Base-by-base conservation (phyloP, 1,140 invertebrate genomes). In the Holcopasites calliopsidis region DNA sequence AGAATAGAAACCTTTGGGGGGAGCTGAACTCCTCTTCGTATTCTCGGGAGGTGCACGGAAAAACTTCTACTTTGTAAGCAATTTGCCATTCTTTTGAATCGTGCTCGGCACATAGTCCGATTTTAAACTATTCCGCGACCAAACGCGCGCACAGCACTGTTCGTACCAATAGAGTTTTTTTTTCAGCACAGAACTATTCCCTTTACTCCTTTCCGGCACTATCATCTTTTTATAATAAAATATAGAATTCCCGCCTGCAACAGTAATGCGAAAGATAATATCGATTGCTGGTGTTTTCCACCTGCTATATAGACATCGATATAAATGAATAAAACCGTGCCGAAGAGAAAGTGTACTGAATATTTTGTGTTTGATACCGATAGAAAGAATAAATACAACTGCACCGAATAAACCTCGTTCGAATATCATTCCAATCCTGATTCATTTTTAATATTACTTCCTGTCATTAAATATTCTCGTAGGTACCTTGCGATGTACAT, bases 81-180 rank as follows among this genome's bases (percentile, higher is more conserved):
- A 65, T 65, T 65, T 65, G 62, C 62, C 49, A 65, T 65, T 65
- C 62, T 65, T 50, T 65, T 50, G 62, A 65, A 65, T 65, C 44
- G 62, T 65, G 44, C 62, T 23, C 62, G 47, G 62, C 62, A 38
- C 62, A 33, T 21, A 38, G 44, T 49, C 62, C 2, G 31, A 50
- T 65, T 65, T 49, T 50, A 65, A 65, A 42, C 44, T 35, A 50
- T 35, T 50, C 62, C 3, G 35, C 21, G 21, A 13, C 44, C 23
- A 16, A 16, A 33, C 33, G 62, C 31, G n/a, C 26, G 44, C 62
- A 50, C 35, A 65, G n/a, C 35, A 26, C 28, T 35, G 62, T 50
- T 65, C 35, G 50, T 65, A 49, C 13, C 28, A 50, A 35, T 4
- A 65, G 35, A 13, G 31, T 35, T 35, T 18, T 16, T n/a, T 3